Evolutionary conservation across 2,888 invertebrate species (phyloP), one percentile per base, ranked within the genome.

Genomic region (Helleia helle): DNA sequence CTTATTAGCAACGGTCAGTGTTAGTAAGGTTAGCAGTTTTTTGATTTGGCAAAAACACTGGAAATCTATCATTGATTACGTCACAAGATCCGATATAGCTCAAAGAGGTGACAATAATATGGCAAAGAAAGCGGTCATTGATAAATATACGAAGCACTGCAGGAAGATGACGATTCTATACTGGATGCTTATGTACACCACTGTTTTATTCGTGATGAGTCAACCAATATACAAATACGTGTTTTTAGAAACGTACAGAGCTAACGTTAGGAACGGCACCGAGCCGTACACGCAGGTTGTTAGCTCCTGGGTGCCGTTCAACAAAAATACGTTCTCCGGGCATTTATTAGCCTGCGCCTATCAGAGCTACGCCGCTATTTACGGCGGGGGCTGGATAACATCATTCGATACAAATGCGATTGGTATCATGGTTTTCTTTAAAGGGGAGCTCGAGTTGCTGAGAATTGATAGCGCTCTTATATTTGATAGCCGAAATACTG

Each of bases 351-450:
- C 79, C 0, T 76, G 69, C 0, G 24, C 53, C 0, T 65, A 59
- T 22, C 80, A 83, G 50, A 69, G 65, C n/a, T 77, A 64, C 30
- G 75, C 67, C 0, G 65, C 79, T 0, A 64, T 77, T 0, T 75
- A 75, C 2, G 83, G 77, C 0, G 73, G 73, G 0, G 79, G 79
- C 0, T 81, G 77, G 79, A 80, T 83, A 3, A 76, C 76, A 0
- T 72, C 80, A 0, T 80, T 72, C 36, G 83, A 83, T 42, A 67
- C 74, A 0, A 77, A 70, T 18, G 68, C 79, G 0, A 70, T 83
- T 52, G 79, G 75, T 0, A 71, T 72, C 0, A 81, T 83, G 83
- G 73, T 79, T 0, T 83, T 79, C 48, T 74, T 83, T 36, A 72
- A 56, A 59, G 61, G 62, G 4, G 79, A 80, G 45, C 39, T 83